phyloP scores from a whole-genome alignment of 2,888 invertebrate species.

The Chirona hameri region DNA sequence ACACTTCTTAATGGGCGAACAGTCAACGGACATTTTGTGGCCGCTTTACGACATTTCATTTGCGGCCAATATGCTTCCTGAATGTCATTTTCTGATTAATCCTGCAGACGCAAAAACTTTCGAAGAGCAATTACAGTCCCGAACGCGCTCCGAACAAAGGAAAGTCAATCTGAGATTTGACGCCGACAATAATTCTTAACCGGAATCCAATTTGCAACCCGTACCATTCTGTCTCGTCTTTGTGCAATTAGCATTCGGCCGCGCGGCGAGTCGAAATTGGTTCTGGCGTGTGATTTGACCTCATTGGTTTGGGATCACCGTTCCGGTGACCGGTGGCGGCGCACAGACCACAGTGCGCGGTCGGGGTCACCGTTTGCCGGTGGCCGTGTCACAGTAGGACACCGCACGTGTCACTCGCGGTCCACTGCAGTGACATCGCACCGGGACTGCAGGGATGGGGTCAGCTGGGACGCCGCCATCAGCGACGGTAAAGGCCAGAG shows the following conservation, averaged over 20 bases:
- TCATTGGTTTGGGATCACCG: not conserved
- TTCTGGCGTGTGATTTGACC: not conserved
- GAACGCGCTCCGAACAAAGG: not conserved
- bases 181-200: not conserved
- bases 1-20: not conserved
- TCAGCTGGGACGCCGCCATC: not conserved
- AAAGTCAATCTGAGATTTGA: slow-evolving; percentile 3
- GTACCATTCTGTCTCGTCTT: not conserved
- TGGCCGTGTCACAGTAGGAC: not conserved
- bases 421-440: too few relatives aligned
- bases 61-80: not conserved
- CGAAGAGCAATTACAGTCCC: not conserved
- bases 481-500: not conserved
- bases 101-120: not conserved
- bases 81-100: slow-evolving; percentile 26
- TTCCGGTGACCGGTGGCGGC: not conserved
- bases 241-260: slow-evolving; percentile 7
- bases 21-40: not conserved
- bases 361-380: not conserved
- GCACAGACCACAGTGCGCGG: not conserved
- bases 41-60: not conserved
- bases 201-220: slow-evolving; percentile 12
- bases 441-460: too few relatives aligned
- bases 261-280: not conserved
- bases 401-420: not conserved